phyloP scores from a whole-genome alignment of 2,888 invertebrate genomes.

The Cheilosia grossa region DNA sequence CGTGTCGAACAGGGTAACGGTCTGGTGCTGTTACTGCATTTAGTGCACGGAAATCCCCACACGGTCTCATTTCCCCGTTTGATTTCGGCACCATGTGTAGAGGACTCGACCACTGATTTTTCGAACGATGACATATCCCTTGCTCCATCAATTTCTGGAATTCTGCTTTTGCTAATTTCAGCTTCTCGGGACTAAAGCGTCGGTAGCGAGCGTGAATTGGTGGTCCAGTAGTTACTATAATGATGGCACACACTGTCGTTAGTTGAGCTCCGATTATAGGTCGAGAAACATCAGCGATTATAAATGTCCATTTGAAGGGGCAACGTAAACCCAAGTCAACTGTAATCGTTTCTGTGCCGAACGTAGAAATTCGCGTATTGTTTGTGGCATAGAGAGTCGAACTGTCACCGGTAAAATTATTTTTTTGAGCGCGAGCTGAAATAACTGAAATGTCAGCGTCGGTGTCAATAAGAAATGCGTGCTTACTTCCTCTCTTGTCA shows the following conservation, averaged over 20 bases:
- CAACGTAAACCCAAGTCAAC: no score
- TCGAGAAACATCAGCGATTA: no score
- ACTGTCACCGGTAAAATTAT: no score
- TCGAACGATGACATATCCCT: conserved; percentile 39
- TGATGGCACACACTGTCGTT: no score
- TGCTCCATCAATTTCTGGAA: not conserved
- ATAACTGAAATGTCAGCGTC: not conserved
- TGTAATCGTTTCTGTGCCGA: no score
- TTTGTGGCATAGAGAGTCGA: no score
- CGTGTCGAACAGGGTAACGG: not conserved
- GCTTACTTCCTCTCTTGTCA: not conserved
- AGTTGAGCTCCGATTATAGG: no score
- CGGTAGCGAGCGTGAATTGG: no score
- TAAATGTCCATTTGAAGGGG: not conserved
- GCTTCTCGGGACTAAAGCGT: no score
- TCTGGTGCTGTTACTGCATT: conserved; percentile 3
- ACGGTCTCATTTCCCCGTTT: conserved; percentile 13
- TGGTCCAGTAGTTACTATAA: no score
- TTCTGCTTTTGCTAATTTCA: no score
- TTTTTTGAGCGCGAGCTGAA: not conserved
- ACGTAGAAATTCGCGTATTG: no score
- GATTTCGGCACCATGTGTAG: conserved; percentile 13
- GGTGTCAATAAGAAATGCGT: not conserved
- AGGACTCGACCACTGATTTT: conserved; percentile 6
- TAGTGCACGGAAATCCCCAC: conserved; percentile 18